These are phyloP conservation scores for Octodon degus DNA, from an alignment of 2,113 vertebrate genomes.

Conservation along the genomic window DNA sequence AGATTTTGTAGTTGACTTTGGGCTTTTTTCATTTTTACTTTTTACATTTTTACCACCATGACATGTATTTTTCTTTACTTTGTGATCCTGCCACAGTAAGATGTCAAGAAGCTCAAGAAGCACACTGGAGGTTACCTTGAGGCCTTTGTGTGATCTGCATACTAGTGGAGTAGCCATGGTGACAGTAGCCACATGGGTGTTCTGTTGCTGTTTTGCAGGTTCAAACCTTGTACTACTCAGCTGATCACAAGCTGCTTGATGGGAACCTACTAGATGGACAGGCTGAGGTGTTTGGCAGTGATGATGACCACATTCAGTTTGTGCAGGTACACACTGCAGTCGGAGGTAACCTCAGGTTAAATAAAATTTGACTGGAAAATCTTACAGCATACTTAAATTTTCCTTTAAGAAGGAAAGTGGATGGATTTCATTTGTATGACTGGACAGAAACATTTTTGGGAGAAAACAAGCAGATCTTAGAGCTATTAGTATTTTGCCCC, in stretches of 20 bases:
- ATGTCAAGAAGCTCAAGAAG: constrained; percentile 80
- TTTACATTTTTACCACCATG: constrained; percentile 82
- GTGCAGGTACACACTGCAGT: constrained; percentile 96
- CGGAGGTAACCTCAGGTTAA: constrained; percentile 87
- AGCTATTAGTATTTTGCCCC: constrained; percentile 41
- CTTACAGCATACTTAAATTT: constrained; percentile 77
- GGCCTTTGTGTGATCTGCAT: constrained; percentile 83
- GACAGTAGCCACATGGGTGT: constrained; percentile 97
- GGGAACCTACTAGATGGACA: constrained; percentile 98
- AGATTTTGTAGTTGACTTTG: constrained; percentile 80
- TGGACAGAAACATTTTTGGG: constrained; percentile 65
- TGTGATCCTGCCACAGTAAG: constrained; percentile 86
- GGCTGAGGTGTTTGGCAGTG: constrained; percentile 98
- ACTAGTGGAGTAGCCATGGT: constrained; percentile 90
- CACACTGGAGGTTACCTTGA: constrained; percentile 84
- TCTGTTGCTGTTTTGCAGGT: constrained; percentile 99
- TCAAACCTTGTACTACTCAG: constrained; percentile 99
- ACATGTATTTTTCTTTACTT: constrained; percentile 87
- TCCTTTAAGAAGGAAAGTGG: constrained; percentile 77
- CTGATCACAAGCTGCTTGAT: constrained; percentile 99
- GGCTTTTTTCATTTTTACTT: constrained; percentile 46
- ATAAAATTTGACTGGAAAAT: constrained; percentile 82
- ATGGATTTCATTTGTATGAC: constrained; percentile 51
- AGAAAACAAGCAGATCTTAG: constrained; percentile 47
- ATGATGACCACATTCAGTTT: constrained; percentile 99